Base-by-base conservation (phyloP, 2,113 vertebrate species). In the Alosa alosa region DNA sequence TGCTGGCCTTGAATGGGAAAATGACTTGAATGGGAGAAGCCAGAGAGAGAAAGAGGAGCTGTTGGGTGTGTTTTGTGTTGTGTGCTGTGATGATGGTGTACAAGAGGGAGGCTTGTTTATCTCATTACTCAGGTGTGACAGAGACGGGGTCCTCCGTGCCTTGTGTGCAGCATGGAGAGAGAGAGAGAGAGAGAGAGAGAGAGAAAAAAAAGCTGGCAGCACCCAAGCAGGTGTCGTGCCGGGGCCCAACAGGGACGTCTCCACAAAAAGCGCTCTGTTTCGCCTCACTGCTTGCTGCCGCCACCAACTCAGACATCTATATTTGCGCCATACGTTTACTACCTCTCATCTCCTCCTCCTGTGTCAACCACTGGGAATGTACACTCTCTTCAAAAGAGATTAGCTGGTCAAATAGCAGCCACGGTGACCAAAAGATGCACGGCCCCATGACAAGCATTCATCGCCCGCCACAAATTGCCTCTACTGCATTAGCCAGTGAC, bases 211-310 rank as follows among this genome's bases (percentile, higher is more conserved):
- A 86, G 72, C 85, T 2, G 9, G 72, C 11, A 36, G 87, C 81
- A 82, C 31, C 22, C 83, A 85, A 91, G 89, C 90, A 93, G 89
- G 90, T 92, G 89, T 89, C 89, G 84, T 85, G 81, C 50, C 52
- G 85, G 89, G 84, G 31, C 25, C 13, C 84, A 39, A 81, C 36
- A 36, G 22, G 49, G 25, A 85, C 52, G 25, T 78, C 72, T 39
- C 11, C 72, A 17, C 36, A 39, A 36, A 78, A 78, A 36, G 72
- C 72, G 15, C 15, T 11, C 72, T 13, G 64, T 15, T 78, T 78
- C 11, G 72, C 36, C 3, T 78, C 72, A 41, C 4, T 36, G 72
- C 72, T 13, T 17, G 8, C 64, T 68, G 13, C 25, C 72, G 4
- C 72, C 31, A 11, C 36, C 31, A 5, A 78, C 72, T 15, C 31